Evolutionary conservation across 2,797 vertebrate species (phyloP), one percentile per base, ranked within the genome.

Genomic region (Coracias cyanogaster): DNA sequence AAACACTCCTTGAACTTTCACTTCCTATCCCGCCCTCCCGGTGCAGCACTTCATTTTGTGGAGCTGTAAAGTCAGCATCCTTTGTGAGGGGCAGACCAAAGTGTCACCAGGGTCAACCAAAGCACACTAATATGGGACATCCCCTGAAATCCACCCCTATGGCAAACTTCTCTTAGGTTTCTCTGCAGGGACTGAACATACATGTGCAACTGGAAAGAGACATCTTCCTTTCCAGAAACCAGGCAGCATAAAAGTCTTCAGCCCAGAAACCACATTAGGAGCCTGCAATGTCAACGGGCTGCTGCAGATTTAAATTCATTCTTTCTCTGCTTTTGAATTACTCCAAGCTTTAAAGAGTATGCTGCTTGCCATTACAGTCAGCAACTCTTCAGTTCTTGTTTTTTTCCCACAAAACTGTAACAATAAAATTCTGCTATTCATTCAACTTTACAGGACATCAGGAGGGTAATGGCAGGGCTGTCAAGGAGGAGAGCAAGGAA

Each of bases 1-100:
- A 57, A 10, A 51, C n/a, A 65, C 33, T 76, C 28, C 54, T 41
- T 69, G n/a, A 64, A 41, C 28, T 82, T 84, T 29, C 12, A 11
- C 6, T 87, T 80, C 26, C 80, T 49, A 24, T 43, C 15, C 17
- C 8, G 5, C 5, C 3, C 0, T 2, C 22, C 22, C 1, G 2
- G n/a, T 71, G 35, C 9, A 77, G 15, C 37, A 17, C 29, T 24
- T 72, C 2, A 7, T 41, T 70, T 51, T 41, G 15, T 24, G 48
- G 17, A 77, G 37, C 52, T 64, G 51, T 66, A 19, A 65, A 51
- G 14, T 31, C 52, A 43, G 19, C 12, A 15, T 26, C 22, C 7
- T 62, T 79, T 77, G 48, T 28, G 48, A 85, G 37, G 17, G 14
- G 7, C 41, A 60, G 37, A 83, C 11, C 39, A 37, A 71, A 78